These are phyloP conservation scores for Microcebus murinus DNA, from an alignment of 2,113 vertebrate species.

Conservation along the genomic window DNA sequence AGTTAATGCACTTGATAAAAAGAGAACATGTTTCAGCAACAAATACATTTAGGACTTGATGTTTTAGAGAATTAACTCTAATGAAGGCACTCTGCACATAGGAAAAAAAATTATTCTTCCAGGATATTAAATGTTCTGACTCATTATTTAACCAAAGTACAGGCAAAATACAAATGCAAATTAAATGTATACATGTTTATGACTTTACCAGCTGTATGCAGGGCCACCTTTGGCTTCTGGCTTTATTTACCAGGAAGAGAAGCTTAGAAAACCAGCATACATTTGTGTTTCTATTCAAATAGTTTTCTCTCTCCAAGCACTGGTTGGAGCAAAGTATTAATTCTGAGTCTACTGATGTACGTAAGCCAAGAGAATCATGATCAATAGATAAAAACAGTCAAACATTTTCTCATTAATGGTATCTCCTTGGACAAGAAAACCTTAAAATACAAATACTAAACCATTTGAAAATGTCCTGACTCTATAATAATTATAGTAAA, in stretches of 20 bases:
- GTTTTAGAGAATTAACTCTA: constrained; percentile 47
- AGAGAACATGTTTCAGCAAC: constrained; percentile 48
- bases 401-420: not conserved
- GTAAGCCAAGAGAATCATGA: not conserved
- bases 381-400: not conserved
- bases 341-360: not conserved
- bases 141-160: constrained; percentile 57
- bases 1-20: constrained; percentile 43
- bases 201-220: constrained; percentile 34
- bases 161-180: constrained; percentile 68
- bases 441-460: constrained; percentile 11
- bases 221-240: constrained; percentile 54
- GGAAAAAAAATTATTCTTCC: not conserved
- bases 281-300: constrained; percentile 58
- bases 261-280: constrained; percentile 31
- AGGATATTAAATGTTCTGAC: constrained; percentile 56
- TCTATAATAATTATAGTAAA: not conserved
- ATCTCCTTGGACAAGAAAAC: not conserved
- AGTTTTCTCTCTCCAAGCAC: constrained; percentile 1
- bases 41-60: constrained; percentile 57
- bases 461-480: not conserved
- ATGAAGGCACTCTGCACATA: not conserved
- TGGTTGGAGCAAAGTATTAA: constrained; percentile 33
- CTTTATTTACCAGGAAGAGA: constrained; percentile 70
- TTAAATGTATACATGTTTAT: constrained; percentile 59